Base-by-base conservation (phyloP, 2,113 vertebrate species). In the Lontra canadensis region DNA sequence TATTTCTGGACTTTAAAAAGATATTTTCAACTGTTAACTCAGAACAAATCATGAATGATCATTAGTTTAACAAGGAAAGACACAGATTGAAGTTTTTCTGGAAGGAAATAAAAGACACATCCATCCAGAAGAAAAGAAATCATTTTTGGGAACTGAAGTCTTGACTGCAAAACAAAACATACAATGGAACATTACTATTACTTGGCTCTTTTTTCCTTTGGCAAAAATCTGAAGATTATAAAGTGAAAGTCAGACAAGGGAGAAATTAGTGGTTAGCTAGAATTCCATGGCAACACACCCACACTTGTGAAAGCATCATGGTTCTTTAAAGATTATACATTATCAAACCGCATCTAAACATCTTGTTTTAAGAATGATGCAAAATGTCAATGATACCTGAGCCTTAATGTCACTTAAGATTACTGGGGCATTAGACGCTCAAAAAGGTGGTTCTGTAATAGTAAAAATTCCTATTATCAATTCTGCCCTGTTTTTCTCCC, bases 201-300 rank as follows among this genome's bases (percentile, higher is more conserved):
- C 15, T 95, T 79, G n/a, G 80, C 1, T 21, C 34, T 63, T 96
- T 36, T 63, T 96, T 83, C 74, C 88, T 34, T 67, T 31, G 78
- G 57, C 36, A 88, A 87, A 88, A 88, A 80, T 65, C n/a, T 81
- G 80, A 95, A 96, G 82, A 74, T 39, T 80, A 93, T 44, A 67
- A 97, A 97, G 44, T 49, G 3, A 90, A 89, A 94, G 9, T 69
- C 15, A 95, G 83, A 92, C 17, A 93, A 84, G 26, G 15, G 9
- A 96, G n/a, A 92, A 95, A 97, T 94, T 87, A 97, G 79, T 88
- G 76, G 88, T 97, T 97, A 94, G 69, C 96, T 76, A 85, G 59
- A 57, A 88, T 81, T 90, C 88, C 96, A 95, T 94, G 82, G 93
- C 90, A 97, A 97, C 93, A 90, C 57, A 47, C 83, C 86, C 39